Evolutionary conservation across 2,113 vertebrate genomes (phyloP), one percentile per base, ranked within the genome.

Genomic region (Boulengeromyrus knoepffleri): DNA sequence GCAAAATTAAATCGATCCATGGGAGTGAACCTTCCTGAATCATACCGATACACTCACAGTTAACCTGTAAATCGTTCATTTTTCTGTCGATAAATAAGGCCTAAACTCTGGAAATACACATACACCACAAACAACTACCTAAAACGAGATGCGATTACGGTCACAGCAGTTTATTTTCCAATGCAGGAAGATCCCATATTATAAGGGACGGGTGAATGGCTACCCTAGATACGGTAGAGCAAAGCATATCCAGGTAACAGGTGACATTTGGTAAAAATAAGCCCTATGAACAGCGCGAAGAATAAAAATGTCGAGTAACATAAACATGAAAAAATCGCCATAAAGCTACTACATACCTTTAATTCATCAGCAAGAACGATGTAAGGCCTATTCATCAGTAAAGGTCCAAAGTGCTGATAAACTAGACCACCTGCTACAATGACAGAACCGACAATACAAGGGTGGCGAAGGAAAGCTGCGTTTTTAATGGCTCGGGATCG

Each of bases 291-390:
- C 21, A 24, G 46, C 19, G 46, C 46, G 9, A 3, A 85, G 27
- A 27, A 46, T 42, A 8, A 56, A 24, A 83, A 31, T n/a, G 10
- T 27, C 17, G 12, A 12, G 56, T 77, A 17, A 36, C 21, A 58
- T 42, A 10, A 17, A 5, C 15, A 53, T 9, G 52, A 42, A 85
- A 89, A 83, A n/a, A 15, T 62, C n/a, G n/a, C 56, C 19, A 5
- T 53, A 2, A 77, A 77, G 47, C 52, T 31, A 52, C 58, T 74
- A 42, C 49, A 58, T 92, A 91, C 91, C 92, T 85, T 70, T 15
- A 21, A n/a, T 31, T 91, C 89, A 88, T 45, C 49, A 27, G 92
- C 92, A 85, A 89, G 90, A 66, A 93, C 92, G 58, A 88, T 39
- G 31, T 90, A 77, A 31, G 88, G 88, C 24, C 87, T 87, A 3